These are phyloP conservation scores for Stenchaetothrips biformis DNA, from an alignment of 2,888 invertebrate genomes.

Conservation along the genomic window DNA sequence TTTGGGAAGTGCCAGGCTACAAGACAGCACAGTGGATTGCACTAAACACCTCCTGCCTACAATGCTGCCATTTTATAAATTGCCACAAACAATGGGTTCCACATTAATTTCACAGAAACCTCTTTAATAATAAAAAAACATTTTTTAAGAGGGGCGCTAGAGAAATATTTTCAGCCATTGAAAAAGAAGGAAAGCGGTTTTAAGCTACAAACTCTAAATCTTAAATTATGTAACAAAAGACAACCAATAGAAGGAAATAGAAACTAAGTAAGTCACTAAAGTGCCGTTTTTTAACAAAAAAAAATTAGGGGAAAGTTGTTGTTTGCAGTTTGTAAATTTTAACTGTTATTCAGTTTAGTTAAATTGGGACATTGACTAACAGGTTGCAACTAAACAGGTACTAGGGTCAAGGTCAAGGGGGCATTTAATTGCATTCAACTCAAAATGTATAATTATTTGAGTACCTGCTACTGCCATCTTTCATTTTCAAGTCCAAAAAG, in stretches of 20 bases:
- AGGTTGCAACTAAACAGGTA: slow-evolving; percentile 29
- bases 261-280: background rate
- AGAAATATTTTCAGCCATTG: background rate
- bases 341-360: background rate
- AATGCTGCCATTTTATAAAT: no score
- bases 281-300: background rate
- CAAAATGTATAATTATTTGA: slow-evolving; percentile 31
- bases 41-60: no score
- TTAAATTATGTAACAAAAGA: background rate
- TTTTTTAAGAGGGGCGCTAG: background rate
- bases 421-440: slow-evolving; percentile 8
- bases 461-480: slow-evolving; percentile 36
- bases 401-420: background rate
- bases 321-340: background rate
- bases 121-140: background rate
- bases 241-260: background rate
- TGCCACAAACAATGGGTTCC: no score
- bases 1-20: no score
- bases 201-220: background rate
- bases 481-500: slow-evolving; percentile 57
- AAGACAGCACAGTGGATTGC: no score
- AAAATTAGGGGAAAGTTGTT: background rate
- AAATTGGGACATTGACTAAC: background rate
- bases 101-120: no score
- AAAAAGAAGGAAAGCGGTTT: no score